phyloP scores from a whole-genome alignment of 2,113 vertebrate genomes.

The Megaceryle maxima region DNA sequence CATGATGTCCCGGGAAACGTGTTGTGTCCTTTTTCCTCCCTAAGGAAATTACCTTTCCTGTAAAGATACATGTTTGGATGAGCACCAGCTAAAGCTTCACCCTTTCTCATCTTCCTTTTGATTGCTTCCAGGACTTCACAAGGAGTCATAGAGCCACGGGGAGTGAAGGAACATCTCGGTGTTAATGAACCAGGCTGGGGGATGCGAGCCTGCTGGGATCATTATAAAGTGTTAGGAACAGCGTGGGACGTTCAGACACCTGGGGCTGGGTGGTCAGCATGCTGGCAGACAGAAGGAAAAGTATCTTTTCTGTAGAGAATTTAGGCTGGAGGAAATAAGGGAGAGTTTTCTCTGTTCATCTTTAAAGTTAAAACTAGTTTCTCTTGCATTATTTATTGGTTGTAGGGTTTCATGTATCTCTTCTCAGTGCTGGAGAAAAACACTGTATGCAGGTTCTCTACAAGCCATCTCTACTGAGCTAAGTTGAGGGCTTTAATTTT shows the following conservation, averaged over 20 bases:
- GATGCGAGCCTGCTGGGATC: neutral
- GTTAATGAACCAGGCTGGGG: neutral
- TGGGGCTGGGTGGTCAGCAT: rapidly evolving
- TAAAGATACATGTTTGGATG: neutral
- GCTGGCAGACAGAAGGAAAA: neutral
- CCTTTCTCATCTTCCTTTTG: neutral
- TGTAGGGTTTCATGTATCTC: neutral
- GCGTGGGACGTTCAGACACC: neutral
- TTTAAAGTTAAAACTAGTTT: neutral
- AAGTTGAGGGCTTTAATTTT: neutral
- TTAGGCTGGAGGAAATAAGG: neutral
- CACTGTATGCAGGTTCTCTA: rapidly evolving
- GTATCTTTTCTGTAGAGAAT: neutral
- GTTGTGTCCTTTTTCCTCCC: neutral
- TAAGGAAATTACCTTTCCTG: neutral
- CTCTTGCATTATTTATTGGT: neutral
- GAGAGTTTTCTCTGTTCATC: neutral
- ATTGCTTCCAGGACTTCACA: neutral
- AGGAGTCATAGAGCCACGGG: neutral
- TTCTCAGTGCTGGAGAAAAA: neutral
- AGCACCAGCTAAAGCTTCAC: neutral
- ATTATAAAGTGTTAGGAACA: neutral
- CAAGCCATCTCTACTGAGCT: neutral
- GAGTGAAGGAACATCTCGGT: neutral
- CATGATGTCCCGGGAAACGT: neutral